phyloP scores from a whole-genome alignment of 2,888 invertebrate species.

The Tanypteryx hageni region DNA sequence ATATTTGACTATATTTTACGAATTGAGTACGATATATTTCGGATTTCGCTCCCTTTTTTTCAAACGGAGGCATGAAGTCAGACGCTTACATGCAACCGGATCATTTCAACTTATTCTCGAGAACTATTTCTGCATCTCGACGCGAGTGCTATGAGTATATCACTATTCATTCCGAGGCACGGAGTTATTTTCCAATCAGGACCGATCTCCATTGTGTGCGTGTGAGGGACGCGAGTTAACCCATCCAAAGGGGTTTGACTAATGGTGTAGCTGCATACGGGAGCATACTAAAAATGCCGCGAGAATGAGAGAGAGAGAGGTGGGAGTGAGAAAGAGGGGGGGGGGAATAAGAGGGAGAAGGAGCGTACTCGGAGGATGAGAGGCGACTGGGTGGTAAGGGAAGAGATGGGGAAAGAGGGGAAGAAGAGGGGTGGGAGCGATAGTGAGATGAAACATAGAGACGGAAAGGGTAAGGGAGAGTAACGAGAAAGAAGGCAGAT shows the following conservation, averaged over 20 bases:
- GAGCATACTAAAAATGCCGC: not conserved
- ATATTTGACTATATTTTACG: no score
- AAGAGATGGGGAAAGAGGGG: not conserved
- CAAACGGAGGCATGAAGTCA: no score
- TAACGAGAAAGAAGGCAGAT: not conserved
- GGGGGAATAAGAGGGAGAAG: not conserved
- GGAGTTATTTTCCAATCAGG: slow-evolving; percentile 17
- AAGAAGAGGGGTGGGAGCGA: not conserved
- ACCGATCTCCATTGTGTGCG: slow-evolving; percentile 34
- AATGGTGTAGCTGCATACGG: slow-evolving; percentile 42
- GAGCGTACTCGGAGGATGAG: not conserved
- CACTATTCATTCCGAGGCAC: not conserved
- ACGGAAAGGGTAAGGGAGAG: not conserved
- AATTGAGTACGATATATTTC: no score
- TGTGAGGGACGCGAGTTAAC: slow-evolving; percentile 19
- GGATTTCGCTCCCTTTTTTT: no score
- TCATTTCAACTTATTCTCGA: no score
- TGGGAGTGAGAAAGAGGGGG: not conserved
- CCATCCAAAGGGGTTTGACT: slow-evolving; percentile 40
- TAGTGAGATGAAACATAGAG: not conserved
- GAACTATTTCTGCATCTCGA: no score
- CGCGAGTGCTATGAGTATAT: not conserved
- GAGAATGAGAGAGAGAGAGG: not conserved
- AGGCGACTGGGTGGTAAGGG: not conserved
- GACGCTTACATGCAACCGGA: no score